Evolutionary conservation across 2,797 vertebrate genomes (phyloP).

Genomic region (Sebastes minor): DNA sequence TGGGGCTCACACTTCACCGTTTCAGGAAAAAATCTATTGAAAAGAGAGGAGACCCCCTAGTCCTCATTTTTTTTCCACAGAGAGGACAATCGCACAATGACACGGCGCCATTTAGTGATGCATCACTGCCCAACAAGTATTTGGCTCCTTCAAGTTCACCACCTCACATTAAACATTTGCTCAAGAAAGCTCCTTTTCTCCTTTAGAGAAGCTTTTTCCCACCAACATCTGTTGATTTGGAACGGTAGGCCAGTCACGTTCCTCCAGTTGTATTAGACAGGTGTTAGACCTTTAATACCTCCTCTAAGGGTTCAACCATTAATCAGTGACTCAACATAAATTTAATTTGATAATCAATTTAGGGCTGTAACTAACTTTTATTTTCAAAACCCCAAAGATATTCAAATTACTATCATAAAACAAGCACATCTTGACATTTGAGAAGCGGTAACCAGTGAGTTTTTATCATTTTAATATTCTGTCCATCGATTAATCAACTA

Average conservation of each 20-base stretch:
- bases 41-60: constrained; percentile 44
- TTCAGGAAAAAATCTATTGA: constrained; percentile 61
- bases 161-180: constrained; percentile 74
- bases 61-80: constrained; percentile 44
- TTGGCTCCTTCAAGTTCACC: constrained; percentile 74
- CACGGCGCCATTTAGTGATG: constrained; percentile 68
- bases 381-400: not conserved
- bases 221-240: constrained; percentile 38
- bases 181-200: constrained; percentile 49
- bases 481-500: not conserved
- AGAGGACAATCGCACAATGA: constrained; percentile 72
- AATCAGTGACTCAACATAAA: not conserved
- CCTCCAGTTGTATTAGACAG: constrained; percentile 3
- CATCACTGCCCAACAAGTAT: constrained; percentile 73
- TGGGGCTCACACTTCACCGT: constrained; percentile 55
- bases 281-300: constrained; percentile 11
- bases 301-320: not conserved
- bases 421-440: not conserved
- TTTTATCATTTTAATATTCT: not conserved
- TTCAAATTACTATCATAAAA: not conserved
- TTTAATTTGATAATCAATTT: not conserved
- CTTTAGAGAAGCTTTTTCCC: constrained; percentile 14
- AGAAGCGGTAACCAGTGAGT: not conserved
- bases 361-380: not conserved
- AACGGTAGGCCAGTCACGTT: constrained; percentile 11